These are phyloP conservation scores for Solenodon paradoxus DNA, from an alignment of 2,113 vertebrate genomes.

Conservation along the genomic window DNA sequence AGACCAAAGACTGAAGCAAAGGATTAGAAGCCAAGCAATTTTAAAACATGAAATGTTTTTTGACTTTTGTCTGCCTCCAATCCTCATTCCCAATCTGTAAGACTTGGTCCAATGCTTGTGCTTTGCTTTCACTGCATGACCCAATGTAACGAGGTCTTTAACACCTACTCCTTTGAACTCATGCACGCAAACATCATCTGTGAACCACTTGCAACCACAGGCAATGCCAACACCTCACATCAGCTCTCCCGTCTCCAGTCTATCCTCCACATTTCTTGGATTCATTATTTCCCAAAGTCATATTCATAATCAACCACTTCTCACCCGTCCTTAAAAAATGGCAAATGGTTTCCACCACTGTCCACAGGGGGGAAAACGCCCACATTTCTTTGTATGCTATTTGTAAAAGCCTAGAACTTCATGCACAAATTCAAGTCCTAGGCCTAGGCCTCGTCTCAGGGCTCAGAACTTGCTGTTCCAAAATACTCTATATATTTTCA, in stretches of 20 bases:
- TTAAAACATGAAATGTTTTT: neutral
- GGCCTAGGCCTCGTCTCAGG: neutral
- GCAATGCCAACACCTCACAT: neutral
- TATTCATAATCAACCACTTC: neutral
- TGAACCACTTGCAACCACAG: too few relatives aligned
- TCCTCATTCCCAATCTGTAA: neutral
- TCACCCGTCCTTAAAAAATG: neutral
- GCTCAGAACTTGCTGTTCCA: too few relatives aligned
- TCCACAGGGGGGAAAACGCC: neutral
- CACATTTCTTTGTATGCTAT: neutral
- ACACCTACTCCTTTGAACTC: neutral
- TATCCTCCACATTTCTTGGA: neutral
- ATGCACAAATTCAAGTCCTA: neutral
- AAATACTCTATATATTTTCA: neutral
- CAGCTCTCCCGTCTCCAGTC: neutral
- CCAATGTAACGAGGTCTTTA: neutral
- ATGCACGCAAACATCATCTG: neutral
- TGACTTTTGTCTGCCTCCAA: neutral
- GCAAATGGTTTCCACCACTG: neutral
- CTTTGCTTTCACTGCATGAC: neutral
- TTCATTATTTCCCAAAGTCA: conserved; percentile 10
- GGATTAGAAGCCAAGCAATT: neutral
- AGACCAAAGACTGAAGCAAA: neutral
- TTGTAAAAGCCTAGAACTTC: neutral
- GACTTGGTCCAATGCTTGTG: neutral